These are phyloP conservation scores for Cosmorhoe ocellata DNA, from an alignment of 2,888 invertebrate genomes.

Conservation along the genomic window DNA sequence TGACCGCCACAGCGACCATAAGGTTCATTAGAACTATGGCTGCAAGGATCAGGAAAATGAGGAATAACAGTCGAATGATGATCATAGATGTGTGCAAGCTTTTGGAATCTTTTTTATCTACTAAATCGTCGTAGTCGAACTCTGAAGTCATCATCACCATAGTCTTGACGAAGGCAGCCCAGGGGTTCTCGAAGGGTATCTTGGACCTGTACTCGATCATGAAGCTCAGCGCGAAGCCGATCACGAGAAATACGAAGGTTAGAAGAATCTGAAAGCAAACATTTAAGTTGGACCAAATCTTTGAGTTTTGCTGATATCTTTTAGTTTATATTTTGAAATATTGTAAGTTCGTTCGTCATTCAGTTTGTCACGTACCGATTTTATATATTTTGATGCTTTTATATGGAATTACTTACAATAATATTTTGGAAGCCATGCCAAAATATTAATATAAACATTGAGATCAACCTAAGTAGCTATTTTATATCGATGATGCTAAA, in stretches of 20 bases:
- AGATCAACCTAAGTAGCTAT: no score
- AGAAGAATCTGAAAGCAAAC: slow-evolving; percentile 69
- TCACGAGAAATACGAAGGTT: slow-evolving; percentile 71
- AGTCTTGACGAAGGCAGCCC: slow-evolving; percentile 80
- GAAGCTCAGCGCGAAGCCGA: slow-evolving; percentile 81
- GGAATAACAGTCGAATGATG: slow-evolving; percentile 71
- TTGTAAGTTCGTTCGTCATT: no score
- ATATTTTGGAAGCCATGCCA: no score
- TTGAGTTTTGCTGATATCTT: no score
- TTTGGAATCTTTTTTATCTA: slow-evolving; percentile 55
- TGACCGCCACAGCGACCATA: slow-evolving; percentile 82
- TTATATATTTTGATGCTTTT: no score
- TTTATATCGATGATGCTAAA: no score
- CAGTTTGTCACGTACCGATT: no score
- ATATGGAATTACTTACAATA: no score
- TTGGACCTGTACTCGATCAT: slow-evolving; percentile 79
- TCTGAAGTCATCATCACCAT: slow-evolving; percentile 84
- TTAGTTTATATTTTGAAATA: no score
- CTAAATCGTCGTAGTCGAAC: slow-evolving; percentile 76
- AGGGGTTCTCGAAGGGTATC: slow-evolving; percentile 75
- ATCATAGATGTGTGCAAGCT: slow-evolving; percentile 42
- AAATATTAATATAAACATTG: no score
- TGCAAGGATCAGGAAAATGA: slow-evolving; percentile 76
- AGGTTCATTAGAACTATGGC: slow-evolving; percentile 83
- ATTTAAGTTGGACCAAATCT: no score